Evolutionary conservation across 2,797 vertebrate genomes (phyloP), one percentile per base, ranked within the genome.

Genomic region (Xenopus petersii): DNA sequence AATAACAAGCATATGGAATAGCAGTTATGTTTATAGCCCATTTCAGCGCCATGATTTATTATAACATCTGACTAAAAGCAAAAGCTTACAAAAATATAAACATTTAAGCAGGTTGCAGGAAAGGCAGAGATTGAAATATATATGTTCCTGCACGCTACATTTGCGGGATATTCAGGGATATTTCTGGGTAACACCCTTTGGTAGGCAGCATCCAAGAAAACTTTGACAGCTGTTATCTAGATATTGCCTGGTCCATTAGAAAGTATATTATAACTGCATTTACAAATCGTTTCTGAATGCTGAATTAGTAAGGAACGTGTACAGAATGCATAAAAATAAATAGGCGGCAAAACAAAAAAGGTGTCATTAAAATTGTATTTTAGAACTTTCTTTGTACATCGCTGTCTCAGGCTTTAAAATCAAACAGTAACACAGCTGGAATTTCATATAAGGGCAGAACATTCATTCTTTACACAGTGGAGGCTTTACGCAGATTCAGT

Each of bases 361-460:
- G 17, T 75, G 71, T 81, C 73, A n/a, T 81, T 82, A 87, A 81
- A 80, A 12, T 30, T 0, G 9, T 72, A 69, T 83, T 81, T 83
- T 83, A 82, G 81, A 71, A 36, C 0, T 0, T 75, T 75, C 75
- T 36, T 74, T 30, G 13, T 56, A 64, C 21, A 61, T 24, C 67
- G 51, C 79, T 58, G 80, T 79, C 84, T 83, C 81, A 46, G 12
- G 82, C 81, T 77, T 69, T 81, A 80, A 80, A 81, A 47, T 75
- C 76, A 76, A 80, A 36, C 82, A 83, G 82, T 68, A 75, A 46
- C 10, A 61, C 81, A 84, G 82, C 83, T 82, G 79, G 86, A 80
- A 36, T 0, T 0, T 78, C 78, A 64, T 75, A 7, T 0, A 0
- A 48, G 73, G 67, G 70, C 82, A 72, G 75, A 75, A 56, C 1